Conservation (phyloP, 2,113 vertebrate species). For the Syngnathus typhle region DNA sequence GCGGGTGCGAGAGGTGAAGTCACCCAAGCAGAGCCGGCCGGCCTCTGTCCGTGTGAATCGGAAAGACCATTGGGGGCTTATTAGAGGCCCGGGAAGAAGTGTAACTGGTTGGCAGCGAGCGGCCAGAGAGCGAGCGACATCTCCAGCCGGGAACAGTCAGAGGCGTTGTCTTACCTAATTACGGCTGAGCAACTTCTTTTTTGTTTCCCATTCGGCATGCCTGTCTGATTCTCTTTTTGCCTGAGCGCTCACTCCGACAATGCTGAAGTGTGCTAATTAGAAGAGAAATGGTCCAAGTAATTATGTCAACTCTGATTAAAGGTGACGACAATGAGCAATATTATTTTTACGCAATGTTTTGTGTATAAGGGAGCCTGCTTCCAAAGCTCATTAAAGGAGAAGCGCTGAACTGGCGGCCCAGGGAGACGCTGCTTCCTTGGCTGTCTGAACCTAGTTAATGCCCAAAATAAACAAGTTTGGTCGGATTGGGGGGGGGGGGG, state of each 20-base stretch:
- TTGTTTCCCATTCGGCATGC: conserved; percentile 90
- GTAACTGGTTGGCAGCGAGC: conserved; percentile 83
- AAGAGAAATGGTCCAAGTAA: conserved; percentile 94
- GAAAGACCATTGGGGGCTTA: conserved; percentile 87
- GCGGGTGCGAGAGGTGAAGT: conserved; percentile 39
- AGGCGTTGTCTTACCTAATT: conserved; percentile 95
- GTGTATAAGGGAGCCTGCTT: conserved; percentile 77
- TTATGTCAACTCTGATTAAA: conserved; percentile 94
- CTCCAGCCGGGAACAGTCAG: conserved; percentile 92
- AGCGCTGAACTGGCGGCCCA: conserved; percentile 52
- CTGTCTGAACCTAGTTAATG: conserved; percentile 58
- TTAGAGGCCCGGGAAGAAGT: conserved; percentile 81
- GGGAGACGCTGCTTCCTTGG: background rate
- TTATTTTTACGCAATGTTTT: conserved; percentile 97
- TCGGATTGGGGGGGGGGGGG: too few relatives aligned
- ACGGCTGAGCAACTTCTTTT: conserved; percentile 81
- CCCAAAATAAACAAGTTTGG: conserved; percentile 58
- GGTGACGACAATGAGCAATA: conserved; percentile 87
- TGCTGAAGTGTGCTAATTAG: conserved; percentile 97
- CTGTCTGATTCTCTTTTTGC: conserved; percentile 89
- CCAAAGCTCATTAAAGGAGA: conserved; percentile 85
- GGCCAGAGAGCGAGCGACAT: conserved; percentile 81
- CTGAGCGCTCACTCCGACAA: conserved; percentile 78
- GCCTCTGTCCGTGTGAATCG: conserved; percentile 76
- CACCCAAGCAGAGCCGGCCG: conserved; percentile 40